Evolutionary conservation across 92 coral and sea anemone genomes (phyloP).

Genomic region (Epizoanthus scotinus): DNA sequence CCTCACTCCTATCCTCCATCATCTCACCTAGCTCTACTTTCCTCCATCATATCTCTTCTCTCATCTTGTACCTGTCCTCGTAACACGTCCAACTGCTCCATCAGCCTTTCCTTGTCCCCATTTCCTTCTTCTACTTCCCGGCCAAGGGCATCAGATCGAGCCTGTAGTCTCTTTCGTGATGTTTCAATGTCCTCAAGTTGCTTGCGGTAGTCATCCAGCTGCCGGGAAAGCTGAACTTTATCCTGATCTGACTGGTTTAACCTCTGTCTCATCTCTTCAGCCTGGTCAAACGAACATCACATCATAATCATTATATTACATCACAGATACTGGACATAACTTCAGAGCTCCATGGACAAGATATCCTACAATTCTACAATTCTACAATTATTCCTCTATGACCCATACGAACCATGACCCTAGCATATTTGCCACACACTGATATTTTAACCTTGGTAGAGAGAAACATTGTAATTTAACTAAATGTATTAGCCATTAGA

Average conservation of each 20-base stretch:
- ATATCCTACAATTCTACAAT: no score
- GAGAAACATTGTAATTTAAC: no score
- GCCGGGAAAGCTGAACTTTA: constrained; percentile 52
- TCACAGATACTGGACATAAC: background rate
- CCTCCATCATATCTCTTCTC: background rate
- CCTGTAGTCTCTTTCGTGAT: constrained; percentile 67
- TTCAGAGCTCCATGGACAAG: no score
- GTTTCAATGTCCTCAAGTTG: constrained; percentile 79
- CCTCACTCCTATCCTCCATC: no score
- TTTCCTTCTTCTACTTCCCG: constrained; percentile 83
- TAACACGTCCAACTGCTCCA: constrained; percentile 82
- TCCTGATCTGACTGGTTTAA: constrained; percentile 74
- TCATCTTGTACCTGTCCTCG: constrained; percentile 76
- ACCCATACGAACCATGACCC: no score
- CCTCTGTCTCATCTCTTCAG: constrained; percentile 74
- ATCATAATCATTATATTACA: constrained; percentile 3
- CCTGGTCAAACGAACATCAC: constrained; percentile 45
- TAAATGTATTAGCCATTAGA: no score
- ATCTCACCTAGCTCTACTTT: no score
- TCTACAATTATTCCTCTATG: no score
- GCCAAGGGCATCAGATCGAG: constrained; percentile 75
- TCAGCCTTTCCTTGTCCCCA: constrained; percentile 79
- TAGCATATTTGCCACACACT: no score
- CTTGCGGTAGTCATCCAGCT: constrained; percentile 68
- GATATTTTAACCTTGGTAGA: no score